These are phyloP conservation scores for Steinernema scapterisci DNA, from an alignment of 2,888 invertebrate species.

Conservation along the genomic window DNA sequence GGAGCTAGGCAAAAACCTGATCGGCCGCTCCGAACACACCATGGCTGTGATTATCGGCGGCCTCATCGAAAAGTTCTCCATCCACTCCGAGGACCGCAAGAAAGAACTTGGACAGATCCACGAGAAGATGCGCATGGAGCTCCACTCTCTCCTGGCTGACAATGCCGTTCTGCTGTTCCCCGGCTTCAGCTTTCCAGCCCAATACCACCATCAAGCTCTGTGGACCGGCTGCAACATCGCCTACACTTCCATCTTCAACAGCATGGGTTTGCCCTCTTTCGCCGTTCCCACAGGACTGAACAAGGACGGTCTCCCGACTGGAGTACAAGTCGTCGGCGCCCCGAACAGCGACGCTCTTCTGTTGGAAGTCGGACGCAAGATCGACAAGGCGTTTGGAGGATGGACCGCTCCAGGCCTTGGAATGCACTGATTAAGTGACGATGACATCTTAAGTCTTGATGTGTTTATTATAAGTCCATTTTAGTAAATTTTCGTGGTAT, in stretches of 20 bases:
- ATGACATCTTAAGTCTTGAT: not conserved
- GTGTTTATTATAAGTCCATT: no score
- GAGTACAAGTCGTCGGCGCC: constrained; percentile 63
- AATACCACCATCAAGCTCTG: constrained; percentile 69
- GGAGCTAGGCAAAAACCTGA: constrained; percentile 18
- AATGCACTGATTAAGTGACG: not conserved
- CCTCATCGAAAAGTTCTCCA: constrained; percentile 1
- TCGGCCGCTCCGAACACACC: constrained; percentile 29
- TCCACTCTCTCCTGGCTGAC: constrained; percentile 20
- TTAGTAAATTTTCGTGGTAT: no score
- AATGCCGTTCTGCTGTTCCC: constrained; percentile 66
- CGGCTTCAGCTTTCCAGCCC: constrained; percentile 68
- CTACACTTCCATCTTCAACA: constrained; percentile 68
- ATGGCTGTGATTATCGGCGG: constrained; percentile 31
- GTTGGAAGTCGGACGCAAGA: constrained; percentile 79
- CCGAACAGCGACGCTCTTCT: constrained; percentile 53
- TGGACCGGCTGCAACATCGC: constrained; percentile 39
- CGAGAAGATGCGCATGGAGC: constrained; percentile 23
- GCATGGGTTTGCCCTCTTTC: constrained; percentile 69
- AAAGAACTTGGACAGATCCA: constrained; percentile 5
- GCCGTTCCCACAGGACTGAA: constrained; percentile 70
- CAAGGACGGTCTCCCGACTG: constrained; percentile 69
- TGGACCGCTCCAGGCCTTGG: constrained; percentile 44
- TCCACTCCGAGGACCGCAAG: constrained; percentile 10
- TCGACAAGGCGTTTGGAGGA: constrained; percentile 82